Evolutionary conservation across 2,113 vertebrate genomes (phyloP).

Genomic region (Amphilophus citrinellus): DNA sequence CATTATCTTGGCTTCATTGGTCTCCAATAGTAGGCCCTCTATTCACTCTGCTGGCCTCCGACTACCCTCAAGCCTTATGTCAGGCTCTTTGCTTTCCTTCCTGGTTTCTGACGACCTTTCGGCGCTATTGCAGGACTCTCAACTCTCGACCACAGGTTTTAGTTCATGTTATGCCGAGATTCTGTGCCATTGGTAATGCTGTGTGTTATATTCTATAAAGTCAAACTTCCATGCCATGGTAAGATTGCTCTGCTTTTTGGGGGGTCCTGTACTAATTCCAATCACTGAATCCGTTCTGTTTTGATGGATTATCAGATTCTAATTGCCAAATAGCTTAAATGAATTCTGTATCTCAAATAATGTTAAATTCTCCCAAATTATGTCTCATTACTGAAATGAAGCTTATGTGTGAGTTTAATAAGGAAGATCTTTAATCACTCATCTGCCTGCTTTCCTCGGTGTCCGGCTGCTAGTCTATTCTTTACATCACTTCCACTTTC

Average conservation of each 20-base stretch:
- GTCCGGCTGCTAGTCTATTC: no score
- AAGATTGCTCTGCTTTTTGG: background rate
- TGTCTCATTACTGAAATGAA: conserved; percentile 25
- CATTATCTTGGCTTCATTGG: no score
- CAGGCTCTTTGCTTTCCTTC: background rate
- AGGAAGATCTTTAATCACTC: no score
- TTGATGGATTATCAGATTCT: background rate
- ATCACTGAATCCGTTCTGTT: background rate
- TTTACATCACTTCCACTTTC: no score
- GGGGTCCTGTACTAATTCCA: no score
- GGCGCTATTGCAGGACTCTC: background rate
- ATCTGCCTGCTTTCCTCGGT: no score
- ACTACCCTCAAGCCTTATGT: background rate
- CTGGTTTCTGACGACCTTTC: background rate
- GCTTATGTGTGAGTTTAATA: no score
- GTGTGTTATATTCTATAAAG: background rate
- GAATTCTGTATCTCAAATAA: no score
- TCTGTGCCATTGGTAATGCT: background rate
- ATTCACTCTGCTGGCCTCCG: no score
- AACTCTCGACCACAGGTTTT: background rate
- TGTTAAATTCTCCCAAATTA: no score
- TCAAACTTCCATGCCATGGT: background rate
- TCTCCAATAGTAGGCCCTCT: no score
- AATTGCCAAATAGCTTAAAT: background rate
- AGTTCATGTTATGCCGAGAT: background rate